Percentiles rank a stretch among this genome's conserved stretches.
These are phyloP conservation scores for Tretioscincus oriximinensis DNA, from an alignment of 2,113 vertebrate species.

Conservation along the genomic window DNA sequence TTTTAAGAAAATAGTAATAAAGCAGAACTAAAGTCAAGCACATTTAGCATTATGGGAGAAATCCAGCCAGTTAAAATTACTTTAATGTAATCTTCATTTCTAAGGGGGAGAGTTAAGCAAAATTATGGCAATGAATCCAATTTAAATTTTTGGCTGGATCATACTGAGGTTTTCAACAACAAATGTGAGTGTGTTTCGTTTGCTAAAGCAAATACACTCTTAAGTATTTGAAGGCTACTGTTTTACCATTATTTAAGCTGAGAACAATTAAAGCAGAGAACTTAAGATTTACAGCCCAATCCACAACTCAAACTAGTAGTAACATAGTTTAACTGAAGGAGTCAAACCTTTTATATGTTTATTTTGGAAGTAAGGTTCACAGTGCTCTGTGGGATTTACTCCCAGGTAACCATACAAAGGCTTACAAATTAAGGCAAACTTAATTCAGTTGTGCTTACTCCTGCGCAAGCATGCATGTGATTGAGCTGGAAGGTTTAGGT, in stretches of 20 bases:
- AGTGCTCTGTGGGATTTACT: background rate
- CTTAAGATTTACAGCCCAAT: conserved; percentile 1
- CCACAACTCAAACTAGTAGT: background rate
- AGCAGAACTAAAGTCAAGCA: background rate
- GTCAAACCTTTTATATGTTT: background rate
- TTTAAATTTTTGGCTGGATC: background rate
- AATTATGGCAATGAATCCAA: background rate
- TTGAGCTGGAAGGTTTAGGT: background rate
- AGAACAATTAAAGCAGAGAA: background rate
- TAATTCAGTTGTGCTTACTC: background rate
- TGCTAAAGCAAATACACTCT: background rate
- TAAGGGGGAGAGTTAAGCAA: background rate
- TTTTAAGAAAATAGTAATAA: conserved; percentile 24
- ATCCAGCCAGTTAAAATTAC: background rate
- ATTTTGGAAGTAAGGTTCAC: background rate
- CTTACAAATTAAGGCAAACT: conserved; percentile 8
- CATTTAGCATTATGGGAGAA: background rate
- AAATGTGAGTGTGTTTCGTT: background rate
- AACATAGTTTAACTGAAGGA: background rate
- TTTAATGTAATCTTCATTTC: background rate
- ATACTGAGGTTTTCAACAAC: background rate
- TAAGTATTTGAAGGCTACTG: background rate
- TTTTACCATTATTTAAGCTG: background rate
- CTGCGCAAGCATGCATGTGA: background rate
- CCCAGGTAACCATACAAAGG: background rate